Conservation (phyloP, 2,113 vertebrate species). For the Vicugna pacos region DNA sequence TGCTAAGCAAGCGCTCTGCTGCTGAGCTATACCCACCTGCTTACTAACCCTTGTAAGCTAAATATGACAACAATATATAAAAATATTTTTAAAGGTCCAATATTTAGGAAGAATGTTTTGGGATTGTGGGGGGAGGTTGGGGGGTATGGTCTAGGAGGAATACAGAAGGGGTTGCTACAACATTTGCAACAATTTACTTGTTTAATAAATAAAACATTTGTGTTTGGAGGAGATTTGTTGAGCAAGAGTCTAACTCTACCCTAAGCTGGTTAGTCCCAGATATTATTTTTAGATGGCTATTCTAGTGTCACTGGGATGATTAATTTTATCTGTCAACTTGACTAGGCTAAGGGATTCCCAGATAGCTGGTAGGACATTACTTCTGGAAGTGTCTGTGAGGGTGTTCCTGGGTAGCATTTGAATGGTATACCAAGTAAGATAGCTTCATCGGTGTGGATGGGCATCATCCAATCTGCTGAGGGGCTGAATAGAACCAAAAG, state of each 20-base stretch:
- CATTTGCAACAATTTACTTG: not conserved
- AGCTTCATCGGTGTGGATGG: not conserved
- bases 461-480: not conserved
- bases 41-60: no score
- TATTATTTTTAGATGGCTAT: not conserved
- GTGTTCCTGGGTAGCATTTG: not conserved
- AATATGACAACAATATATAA: no score
- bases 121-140: not conserved
- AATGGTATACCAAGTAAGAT: not conserved
- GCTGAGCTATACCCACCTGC: no score
- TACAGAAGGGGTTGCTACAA: not conserved
- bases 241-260: not conserved
- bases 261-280: not conserved
- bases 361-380: not conserved
- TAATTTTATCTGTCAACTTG: not conserved
- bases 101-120: not conserved
- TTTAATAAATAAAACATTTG: conserved; percentile 8
- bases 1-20: no score
- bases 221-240: not conserved
- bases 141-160: not conserved
- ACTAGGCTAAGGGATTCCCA: not conserved
- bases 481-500: not conserved
- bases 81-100: not conserved
- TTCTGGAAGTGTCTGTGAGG: not conserved
- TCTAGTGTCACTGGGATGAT: not conserved